phyloP scores from a whole-genome alignment of 2,797 vertebrate genomes.

The Hipposideros larvatus region DNA sequence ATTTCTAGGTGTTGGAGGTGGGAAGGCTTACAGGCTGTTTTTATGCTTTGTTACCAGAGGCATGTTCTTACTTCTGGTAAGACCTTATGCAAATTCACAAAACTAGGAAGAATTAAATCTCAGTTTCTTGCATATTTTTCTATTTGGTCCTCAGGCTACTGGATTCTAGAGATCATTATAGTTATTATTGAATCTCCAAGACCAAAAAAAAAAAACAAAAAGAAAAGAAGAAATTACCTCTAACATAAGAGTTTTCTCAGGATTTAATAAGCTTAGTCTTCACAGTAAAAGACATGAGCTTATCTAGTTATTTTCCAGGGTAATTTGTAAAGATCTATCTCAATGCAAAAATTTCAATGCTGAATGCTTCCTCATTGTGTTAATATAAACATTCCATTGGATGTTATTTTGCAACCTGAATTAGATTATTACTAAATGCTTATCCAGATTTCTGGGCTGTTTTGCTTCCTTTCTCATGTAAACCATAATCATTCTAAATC shows the following conservation, averaged over 20 bases:
- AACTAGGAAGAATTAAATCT: neutral
- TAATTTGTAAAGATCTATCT: conserved; percentile 13
- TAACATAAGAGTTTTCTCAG: conserved; percentile 29
- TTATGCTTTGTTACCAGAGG: neutral
- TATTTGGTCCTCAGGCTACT: neutral
- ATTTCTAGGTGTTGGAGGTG: neutral
- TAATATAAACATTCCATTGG: conserved; percentile 55
- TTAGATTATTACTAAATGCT: conserved; percentile 49
- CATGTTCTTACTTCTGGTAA: neutral
- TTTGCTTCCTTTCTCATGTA: conserved; percentile 54
- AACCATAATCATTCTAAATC: conserved; percentile 63
- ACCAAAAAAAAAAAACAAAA: neutral
- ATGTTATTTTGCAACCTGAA: conserved; percentile 56
- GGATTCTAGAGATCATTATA: neutral
- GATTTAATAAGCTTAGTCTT: neutral
- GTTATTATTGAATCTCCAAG: neutral
- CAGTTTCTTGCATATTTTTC: neutral
- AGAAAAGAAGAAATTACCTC: neutral
- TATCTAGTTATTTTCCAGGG: conserved; percentile 2
- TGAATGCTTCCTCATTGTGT: conserved; percentile 31
- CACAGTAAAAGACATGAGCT: conserved; percentile 19
- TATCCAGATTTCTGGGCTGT: conserved; percentile 28
- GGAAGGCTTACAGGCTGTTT: neutral
- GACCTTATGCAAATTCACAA: neutral
- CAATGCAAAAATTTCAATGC: neutral